Conservation (phyloP, 2,888 invertebrate species). For the Dyspetes luteomarginatus region DNA sequence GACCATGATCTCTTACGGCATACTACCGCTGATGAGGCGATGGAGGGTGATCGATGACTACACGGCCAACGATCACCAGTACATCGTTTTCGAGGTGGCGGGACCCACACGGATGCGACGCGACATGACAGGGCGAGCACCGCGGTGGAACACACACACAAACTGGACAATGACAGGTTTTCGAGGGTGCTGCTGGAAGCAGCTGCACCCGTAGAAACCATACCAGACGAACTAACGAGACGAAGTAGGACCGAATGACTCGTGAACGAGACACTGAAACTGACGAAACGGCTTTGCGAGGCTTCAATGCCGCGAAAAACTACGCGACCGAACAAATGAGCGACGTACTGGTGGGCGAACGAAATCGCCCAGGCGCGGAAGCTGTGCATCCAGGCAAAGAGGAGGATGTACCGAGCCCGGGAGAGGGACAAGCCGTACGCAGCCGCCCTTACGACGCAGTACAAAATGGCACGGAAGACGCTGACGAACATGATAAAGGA, state of each 20-base stretch:
- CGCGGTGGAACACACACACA: slow-evolving; percentile 5
- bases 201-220: background rate
- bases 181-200: background rate
- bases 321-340: background rate
- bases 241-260: background rate
- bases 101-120: background rate
- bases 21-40: background rate
- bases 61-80: slow-evolving; percentile 29
- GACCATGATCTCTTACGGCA: background rate
- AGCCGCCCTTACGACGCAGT: background rate
- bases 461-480: background rate
- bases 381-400: background rate
- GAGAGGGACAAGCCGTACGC: background rate
- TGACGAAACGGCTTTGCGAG: background rate
- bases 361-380: background rate
- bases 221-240: background rate
- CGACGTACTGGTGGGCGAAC: slow-evolving; percentile 18
- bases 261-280: background rate
- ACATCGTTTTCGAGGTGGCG: slow-evolving; percentile 14
- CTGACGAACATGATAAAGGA: background rate
- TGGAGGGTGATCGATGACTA: slow-evolving; percentile 1
- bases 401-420: background rate
- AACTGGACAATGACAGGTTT: slow-evolving; percentile 7
- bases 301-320: background rate
- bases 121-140: background rate